Conservation (phyloP, 2,113 vertebrate genomes). For the Tonatia bakeri region DNA sequence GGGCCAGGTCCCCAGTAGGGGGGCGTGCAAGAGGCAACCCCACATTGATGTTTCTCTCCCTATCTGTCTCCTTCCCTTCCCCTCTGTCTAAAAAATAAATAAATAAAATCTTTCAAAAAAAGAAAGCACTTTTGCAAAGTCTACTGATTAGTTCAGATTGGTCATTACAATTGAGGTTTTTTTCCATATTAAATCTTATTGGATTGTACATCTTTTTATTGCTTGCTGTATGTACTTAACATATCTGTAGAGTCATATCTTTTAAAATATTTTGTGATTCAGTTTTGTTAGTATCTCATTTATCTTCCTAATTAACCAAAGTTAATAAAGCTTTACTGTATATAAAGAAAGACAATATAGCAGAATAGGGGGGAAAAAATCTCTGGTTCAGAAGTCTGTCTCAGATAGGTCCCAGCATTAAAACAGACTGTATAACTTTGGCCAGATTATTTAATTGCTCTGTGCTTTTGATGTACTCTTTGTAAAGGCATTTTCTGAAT, state of each 20-base stretch:
- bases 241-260: not conserved
- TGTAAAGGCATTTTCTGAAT: not conserved
- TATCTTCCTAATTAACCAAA: conserved; percentile 10
- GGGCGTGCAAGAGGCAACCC: too few relatives aligned
- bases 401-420: not conserved
- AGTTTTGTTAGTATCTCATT: conserved; percentile 17
- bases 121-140: not conserved
- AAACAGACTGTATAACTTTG: not conserved
- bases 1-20: too few relatives aligned
- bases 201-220: not conserved
- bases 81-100: too few relatives aligned
- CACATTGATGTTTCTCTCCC: too few relatives aligned
- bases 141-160: not conserved
- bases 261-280: conserved; percentile 40
- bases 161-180: not conserved
- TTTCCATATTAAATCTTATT: conserved; percentile 1
- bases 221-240: not conserved
- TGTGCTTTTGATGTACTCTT: conserved; percentile 22
- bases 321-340: conserved; percentile 4
- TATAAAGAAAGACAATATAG: not conserved
- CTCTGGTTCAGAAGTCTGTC: not conserved
- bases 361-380: not conserved
- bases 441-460: conserved; percentile 9
- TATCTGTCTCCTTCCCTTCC: too few relatives aligned
- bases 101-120: not conserved